Percentiles rank a stretch among this genome's conserved stretches.
Conservation (phyloP, 1,140 invertebrate genomes). For the Drosophila tani region DNA sequence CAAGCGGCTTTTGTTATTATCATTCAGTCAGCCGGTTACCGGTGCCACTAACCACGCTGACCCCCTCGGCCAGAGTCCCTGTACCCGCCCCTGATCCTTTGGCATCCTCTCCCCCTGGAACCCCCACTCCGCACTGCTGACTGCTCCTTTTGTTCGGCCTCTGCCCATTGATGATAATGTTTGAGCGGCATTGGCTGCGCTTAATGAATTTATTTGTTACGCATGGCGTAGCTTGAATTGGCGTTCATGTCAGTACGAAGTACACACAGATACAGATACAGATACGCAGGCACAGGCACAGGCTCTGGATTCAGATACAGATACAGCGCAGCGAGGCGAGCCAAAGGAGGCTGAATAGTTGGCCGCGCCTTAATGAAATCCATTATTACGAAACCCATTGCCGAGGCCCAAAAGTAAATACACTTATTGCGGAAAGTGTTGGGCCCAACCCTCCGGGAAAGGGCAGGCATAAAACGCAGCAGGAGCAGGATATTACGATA, state of each 20-base stretch:
- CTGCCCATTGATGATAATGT: slow-evolving; percentile 73
- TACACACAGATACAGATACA: slow-evolving; percentile 1
- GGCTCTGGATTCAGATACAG: slow-evolving; percentile 4
- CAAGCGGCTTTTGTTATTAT: slow-evolving; percentile 79
- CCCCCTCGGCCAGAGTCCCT: slow-evolving; percentile 7
- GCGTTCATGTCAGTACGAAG: slow-evolving; percentile 51
- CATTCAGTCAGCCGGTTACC: slow-evolving; percentile 70
- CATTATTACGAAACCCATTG: slow-evolving; percentile 82
- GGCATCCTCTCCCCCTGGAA: neutral
- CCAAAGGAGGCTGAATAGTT: slow-evolving; percentile 60
- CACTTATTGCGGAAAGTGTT: slow-evolving; percentile 82
- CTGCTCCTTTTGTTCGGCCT: slow-evolving; percentile 50
- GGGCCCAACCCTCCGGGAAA: slow-evolving; percentile 43
- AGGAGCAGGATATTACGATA: slow-evolving; percentile 74
- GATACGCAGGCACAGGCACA: neutral
- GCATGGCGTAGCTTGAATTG: slow-evolving; percentile 83
- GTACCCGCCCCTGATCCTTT: neutral
- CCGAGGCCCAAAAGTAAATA: slow-evolving; percentile 70
- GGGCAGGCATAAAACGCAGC: slow-evolving; percentile 75
- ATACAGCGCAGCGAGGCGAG: slow-evolving; percentile 3
- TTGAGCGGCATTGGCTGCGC: slow-evolving; percentile 86
- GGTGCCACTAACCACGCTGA: slow-evolving; percentile 35
- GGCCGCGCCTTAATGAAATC: slow-evolving; percentile 76
- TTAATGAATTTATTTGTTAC: slow-evolving; percentile 87
- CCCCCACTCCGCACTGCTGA: slow-evolving; percentile 1